Evolutionary conservation across 2,888 invertebrate genomes (phyloP), one percentile per base, ranked within the genome.

Genomic region (Tenthredo notha): DNA sequence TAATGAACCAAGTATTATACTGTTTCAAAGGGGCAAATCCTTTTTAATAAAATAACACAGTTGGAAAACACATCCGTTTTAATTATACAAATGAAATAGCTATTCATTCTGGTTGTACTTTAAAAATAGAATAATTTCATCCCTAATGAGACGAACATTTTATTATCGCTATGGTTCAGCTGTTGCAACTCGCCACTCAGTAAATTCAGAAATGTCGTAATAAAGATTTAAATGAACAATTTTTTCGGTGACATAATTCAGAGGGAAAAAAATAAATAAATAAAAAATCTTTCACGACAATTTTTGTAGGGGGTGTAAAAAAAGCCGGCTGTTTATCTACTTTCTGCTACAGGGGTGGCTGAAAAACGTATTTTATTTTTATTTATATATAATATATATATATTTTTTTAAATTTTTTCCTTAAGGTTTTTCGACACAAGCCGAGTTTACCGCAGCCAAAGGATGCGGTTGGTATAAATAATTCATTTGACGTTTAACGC

Each of bases 401-500:
- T 29, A 37, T 7, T 37, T 37, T 37, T 37, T 37, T 37, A n/a
- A n/a, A 37, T 37, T 37, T 37, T 37, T 7, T 37, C 7, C 4
- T 37, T 37, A 37, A 37, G 37, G 37, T 37, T 37, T 29, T n/a
- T 37, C 15, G 25, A 33, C 54, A 77, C 33, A 77, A 33, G 54
- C n/a, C 7, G 50, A 77, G 33, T 54, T 75, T 77, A 29, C 40
- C n/a, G 7, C 6, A 15, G 70, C 29, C n/a, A 2, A 21, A 61
- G 5, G 21, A 80, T 21, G 33, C 33, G 18, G 33, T 80, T 15
- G 9, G 12, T 58, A 80, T 80, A 80, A 80, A 80, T 80, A 80
- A 80, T 80, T 80, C 80, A 80, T 80, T 61, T 80, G 80, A 80
- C 80, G 61, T 80, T 80, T 80, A 80, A 80, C 80, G 61, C 80